Conservation (phyloP, 2,113 vertebrate genomes). For the Leucoraja erinaceus region DNA sequence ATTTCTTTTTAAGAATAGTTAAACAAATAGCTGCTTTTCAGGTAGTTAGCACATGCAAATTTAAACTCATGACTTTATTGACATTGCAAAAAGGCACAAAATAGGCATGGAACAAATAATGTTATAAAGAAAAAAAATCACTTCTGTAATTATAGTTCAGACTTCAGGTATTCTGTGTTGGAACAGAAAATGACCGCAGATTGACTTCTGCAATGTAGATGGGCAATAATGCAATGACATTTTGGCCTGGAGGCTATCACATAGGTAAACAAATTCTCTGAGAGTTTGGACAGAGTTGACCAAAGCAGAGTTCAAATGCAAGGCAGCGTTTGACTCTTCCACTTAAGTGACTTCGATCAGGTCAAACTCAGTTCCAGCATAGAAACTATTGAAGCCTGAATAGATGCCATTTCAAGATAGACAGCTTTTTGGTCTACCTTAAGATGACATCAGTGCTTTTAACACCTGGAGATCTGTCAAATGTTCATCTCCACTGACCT, state of each 20-base stretch:
- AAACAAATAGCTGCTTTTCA: constrained; percentile 29
- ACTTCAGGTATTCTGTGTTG: neutral
- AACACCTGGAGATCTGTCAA: neutral
- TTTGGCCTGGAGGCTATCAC: neutral
- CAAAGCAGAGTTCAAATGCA: neutral
- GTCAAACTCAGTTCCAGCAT: neutral
- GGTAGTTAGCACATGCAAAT: constrained; percentile 22
- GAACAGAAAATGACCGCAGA: neutral
- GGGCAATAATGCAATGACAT: neutral
- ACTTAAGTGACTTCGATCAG: neutral
- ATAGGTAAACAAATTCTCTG: neutral
- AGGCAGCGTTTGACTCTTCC: neutral
- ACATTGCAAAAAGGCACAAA: constrained; percentile 34
- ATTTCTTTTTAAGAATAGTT: neutral
- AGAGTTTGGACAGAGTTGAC: neutral
- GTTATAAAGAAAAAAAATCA: neutral
- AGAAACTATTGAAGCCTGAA: constrained; percentile 8
- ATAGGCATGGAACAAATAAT: constrained; percentile 23
- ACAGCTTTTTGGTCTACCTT: neutral
- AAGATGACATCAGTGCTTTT: neutral
- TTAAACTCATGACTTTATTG: constrained; percentile 5
- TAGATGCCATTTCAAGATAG: neutral
- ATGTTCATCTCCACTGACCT: neutral
- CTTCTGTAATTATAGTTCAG: constrained; percentile 6
- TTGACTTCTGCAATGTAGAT: neutral